These are phyloP conservation scores for Bothrops jararaca DNA, from an alignment of 2,113 vertebrate species.

Conservation along the genomic window DNA sequence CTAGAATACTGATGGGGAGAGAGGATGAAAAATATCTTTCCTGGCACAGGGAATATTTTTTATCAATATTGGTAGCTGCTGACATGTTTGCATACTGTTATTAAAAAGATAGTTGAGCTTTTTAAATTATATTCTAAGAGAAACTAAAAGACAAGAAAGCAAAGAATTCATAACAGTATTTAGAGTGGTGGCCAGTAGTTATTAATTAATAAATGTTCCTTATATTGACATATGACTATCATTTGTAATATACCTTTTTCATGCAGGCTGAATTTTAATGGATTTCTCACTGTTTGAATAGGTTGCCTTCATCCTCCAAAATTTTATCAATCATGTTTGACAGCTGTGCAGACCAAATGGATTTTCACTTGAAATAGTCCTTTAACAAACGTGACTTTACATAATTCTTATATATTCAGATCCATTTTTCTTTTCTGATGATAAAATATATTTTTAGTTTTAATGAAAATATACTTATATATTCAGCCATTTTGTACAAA, in stretches of 20 bases:
- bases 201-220: neutral
- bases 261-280: neutral
- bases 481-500: neutral
- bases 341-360: neutral
- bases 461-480: neutral
- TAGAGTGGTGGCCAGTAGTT: neutral
- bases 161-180: neutral
- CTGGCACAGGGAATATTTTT: neutral
- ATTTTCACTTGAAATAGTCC: neutral
- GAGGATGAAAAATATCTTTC: neutral
- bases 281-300: too few relatives aligned
- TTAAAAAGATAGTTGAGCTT: neutral
- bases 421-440: neutral
- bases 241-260: neutral
- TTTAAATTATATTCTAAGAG: neutral
- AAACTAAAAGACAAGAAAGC: neutral
- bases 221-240: neutral
- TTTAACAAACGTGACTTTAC: neutral
- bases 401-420: neutral
- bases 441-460: neutral
- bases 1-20: too few relatives aligned
- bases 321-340: neutral
- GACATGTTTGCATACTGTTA: neutral
- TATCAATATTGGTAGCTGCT: neutral
- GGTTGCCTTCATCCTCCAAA: neutral